These are phyloP conservation scores for Hypolimnas misippus DNA, from an alignment of 2,888 invertebrate species.

Conservation along the genomic window DNA sequence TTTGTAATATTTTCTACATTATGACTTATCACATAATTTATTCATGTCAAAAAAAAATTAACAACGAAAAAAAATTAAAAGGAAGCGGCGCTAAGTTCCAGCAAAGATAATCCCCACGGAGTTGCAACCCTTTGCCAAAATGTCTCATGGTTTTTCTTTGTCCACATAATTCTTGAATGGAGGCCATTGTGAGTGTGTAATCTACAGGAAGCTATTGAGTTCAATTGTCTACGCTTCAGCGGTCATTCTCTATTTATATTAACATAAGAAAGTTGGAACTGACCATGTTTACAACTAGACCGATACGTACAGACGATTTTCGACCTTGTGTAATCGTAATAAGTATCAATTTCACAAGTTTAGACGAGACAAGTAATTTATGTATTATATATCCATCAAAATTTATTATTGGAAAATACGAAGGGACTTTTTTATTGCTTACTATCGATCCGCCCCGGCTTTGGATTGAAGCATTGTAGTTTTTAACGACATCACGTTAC, in stretches of 20 bases:
- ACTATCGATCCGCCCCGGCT: too few species aligned
- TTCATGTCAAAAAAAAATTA: conserved; percentile 1
- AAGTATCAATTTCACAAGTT: not conserved
- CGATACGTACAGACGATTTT: conserved; percentile 17
- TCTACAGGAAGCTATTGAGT: conserved; percentile 73
- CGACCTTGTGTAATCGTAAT: not conserved
- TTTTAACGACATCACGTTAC: too few species aligned
- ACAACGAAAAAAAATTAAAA: conserved; percentile 17
- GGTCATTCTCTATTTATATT: conserved; percentile 57
- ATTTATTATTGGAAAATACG: conserved; percentile 4
- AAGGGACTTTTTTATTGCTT: too few species aligned
- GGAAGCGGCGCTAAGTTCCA: conserved; percentile 69
- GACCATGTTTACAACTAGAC: conserved; percentile 35
- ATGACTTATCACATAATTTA: not conserved
- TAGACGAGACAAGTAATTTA: not conserved
- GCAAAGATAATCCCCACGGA: conserved; percentile 68
- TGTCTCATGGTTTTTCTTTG: conserved; percentile 53
- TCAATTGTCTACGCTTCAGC: conserved; percentile 67
- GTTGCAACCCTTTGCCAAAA: conserved; percentile 61
- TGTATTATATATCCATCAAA: conserved; percentile 8
- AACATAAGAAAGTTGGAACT: conserved; percentile 52
- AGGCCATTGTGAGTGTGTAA: conserved; percentile 64
- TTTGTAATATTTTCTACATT: not conserved
- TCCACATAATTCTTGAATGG: conserved; percentile 64
- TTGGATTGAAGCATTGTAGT: too few species aligned